Evolutionary conservation across 2,113 vertebrate species (phyloP).

Genomic region (rabbit (Oryctolagus cuniculus)): mOryCun1.1 NC_091453.1:26105001-26105500

Average conservation of each 20-base stretch:
- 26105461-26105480: too few relatives aligned
- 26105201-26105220: not conserved
- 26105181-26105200: not conserved
- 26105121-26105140: not conserved
- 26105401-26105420: not conserved
- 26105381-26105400: not conserved
- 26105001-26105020: conserved; percentile 70
- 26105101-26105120: not conserved
- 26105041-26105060: not conserved
- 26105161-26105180: not conserved
- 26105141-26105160: not conserved
- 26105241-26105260: not conserved
- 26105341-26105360: not conserved
- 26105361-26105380: not conserved
- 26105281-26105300: not conserved
- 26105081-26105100: not conserved
- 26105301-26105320: not conserved
- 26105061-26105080: too few relatives aligned
- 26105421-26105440: not conserved
- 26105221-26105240: not conserved
- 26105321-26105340: not conserved
- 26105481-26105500: too few relatives aligned
- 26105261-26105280: not conserved
- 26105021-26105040: conserved; percentile 70
- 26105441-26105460: not conserved